phyloP scores from a whole-genome alignment of 2,888 invertebrate genomes.

The Oligia latruncula region DNA sequence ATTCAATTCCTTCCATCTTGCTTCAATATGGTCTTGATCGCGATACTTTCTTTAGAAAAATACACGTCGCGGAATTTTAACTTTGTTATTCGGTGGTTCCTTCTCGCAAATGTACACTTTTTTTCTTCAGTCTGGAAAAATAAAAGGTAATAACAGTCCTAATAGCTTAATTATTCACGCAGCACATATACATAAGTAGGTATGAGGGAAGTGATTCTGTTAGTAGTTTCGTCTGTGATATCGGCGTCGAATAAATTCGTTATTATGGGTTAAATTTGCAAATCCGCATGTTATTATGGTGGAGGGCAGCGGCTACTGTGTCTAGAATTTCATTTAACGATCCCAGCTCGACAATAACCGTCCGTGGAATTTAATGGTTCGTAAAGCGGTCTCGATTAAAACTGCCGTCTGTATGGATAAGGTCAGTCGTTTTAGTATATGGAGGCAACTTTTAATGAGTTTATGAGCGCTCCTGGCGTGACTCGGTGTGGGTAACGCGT shows the following conservation, averaged over 20 bases:
- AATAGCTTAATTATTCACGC: slow-evolving; percentile 22
- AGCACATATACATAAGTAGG: not conserved
- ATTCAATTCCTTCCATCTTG: slow-evolving; percentile 63
- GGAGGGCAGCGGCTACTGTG: slow-evolving; percentile 70
- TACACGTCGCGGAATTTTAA: slow-evolving; percentile 37
- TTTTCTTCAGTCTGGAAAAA: not conserved
- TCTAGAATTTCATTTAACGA: slow-evolving; percentile 85
- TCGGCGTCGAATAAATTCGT: slow-evolving; percentile 48
- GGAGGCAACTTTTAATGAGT: slow-evolving; percentile 88
- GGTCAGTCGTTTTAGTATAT: slow-evolving; percentile 84
- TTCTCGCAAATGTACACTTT: slow-evolving; percentile 6
- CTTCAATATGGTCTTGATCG: slow-evolving; percentile 63
- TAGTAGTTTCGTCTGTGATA: slow-evolving; percentile 31
- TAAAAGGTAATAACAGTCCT: not conserved
- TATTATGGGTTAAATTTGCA: slow-evolving; percentile 67
- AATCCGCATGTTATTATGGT: slow-evolving; percentile 71
- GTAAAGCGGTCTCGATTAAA: slow-evolving; percentile 88
- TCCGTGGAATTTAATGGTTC: slow-evolving; percentile 86
- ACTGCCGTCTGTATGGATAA: slow-evolving; percentile 85
- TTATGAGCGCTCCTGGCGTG: slow-evolving; percentile 81
- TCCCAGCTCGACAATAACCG: slow-evolving; percentile 86
- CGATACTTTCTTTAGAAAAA: slow-evolving; percentile 56
- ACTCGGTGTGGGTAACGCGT: slow-evolving; percentile 68
- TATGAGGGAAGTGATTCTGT: slow-evolving; percentile 18
- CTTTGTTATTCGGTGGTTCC: slow-evolving; percentile 24